A percentile compares a stretch with the other conserved stretches of the same genome.
phyloP scores from a whole-genome alignment of 1,140 invertebrate genomes.

The Camponotus vicinus region DNA sequence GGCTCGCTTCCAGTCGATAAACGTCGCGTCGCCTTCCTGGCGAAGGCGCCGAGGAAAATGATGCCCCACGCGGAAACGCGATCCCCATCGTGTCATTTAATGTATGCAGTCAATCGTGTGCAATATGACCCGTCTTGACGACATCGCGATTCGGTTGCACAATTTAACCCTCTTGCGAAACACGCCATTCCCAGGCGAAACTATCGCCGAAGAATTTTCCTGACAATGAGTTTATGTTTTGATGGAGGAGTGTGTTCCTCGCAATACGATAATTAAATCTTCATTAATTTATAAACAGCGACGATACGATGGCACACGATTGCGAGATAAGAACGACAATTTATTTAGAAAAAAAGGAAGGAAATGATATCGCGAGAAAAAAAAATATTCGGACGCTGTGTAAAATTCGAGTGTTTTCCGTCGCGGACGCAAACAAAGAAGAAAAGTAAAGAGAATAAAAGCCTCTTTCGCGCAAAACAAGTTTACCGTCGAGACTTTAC shows the following conservation, averaged over 20 bases:
- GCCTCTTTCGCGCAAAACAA: constrained; percentile 8
- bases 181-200: neutral
- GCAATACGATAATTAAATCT: too few species aligned
- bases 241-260: too few species aligned
- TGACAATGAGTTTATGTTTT: neutral
- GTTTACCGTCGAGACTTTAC: neutral
- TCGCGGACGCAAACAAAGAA: neutral
- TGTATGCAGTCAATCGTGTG: neutral
- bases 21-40: neutral
- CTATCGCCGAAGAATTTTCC: neutral
- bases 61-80: neutral
- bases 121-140: neutral
- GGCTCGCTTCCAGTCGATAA: constrained; percentile 13
- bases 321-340: neutral
- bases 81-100: neutral
- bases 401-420: neutral
- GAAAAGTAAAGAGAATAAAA: neutral
- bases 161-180: neutral
- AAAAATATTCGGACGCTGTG: neutral
- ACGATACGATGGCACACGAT: neutral
- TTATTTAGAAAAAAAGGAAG: neutral
- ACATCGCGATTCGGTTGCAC: neutral
- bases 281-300: neutral
- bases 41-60: neutral
- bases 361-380: neutral